These are phyloP conservation scores for Drosophila repleta DNA, from an alignment of 1,140 invertebrate genomes.

Conservation along the genomic window DNA sequence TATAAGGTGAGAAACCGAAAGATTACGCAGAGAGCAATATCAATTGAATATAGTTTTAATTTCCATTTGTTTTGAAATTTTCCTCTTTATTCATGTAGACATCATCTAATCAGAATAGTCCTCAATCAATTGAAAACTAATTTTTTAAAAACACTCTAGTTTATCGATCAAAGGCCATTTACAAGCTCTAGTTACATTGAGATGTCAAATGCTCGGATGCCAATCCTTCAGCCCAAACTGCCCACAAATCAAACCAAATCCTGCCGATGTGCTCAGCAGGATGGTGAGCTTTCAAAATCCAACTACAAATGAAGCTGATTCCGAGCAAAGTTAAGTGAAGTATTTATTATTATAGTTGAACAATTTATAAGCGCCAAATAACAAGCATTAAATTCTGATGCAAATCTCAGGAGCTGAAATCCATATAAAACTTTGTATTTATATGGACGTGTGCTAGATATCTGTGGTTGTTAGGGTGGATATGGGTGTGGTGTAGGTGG, in stretches of 20 bases:
- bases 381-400: constrained; percentile 59
- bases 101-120: no score
- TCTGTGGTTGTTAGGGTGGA: background rate
- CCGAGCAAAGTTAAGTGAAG: background rate
- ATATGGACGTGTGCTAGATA: constrained; percentile 14
- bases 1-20: no score
- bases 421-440: constrained; percentile 14
- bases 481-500: background rate
- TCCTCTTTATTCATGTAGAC: no score
- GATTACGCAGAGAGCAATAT: no score
- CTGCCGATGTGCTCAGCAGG: background rate
- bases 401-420: constrained; percentile 48
- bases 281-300: constrained; percentile 1
- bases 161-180: no score
- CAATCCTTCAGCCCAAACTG: background rate
- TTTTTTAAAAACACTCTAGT: no score
- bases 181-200: no score
- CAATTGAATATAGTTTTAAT: no score
- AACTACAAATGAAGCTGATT: constrained; percentile 31
- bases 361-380: constrained; percentile 67
- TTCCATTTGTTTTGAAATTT: no score
- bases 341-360: constrained; percentile 47
- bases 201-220: no score
- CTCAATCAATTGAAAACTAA: no score
- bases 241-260: background rate